phyloP scores from a whole-genome alignment of 2,888 invertebrate species.

The Sminthurides aquaticus region DNA sequence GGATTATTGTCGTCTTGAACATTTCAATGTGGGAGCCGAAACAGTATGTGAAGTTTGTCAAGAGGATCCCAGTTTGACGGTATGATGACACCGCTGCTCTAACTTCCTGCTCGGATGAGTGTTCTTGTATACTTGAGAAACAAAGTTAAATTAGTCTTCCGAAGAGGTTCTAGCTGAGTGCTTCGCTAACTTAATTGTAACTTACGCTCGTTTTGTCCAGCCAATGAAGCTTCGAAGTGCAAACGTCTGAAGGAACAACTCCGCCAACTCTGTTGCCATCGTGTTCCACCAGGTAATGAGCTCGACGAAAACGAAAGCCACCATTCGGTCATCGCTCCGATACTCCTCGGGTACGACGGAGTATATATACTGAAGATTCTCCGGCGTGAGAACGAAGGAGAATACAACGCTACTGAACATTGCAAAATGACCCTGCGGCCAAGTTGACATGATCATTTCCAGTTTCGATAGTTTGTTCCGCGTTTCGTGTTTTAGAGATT shows the following conservation, averaged over 20 bases:
- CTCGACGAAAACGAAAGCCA: neutral
- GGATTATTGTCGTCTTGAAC: constrained; percentile 1
- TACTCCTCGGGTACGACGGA: neutral
- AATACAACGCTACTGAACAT: constrained; percentile 1
- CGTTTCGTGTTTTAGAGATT: neutral
- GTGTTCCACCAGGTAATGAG: neutral
- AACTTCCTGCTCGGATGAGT: neutral
- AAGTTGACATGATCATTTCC: constrained; percentile 7
- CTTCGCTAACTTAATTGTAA: too few species aligned
- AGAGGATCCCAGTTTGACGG: neutral
- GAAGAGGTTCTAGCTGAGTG: too few species aligned
- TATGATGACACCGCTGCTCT: neutral
- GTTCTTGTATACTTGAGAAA: neutral
- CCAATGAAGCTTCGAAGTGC: constrained; percentile 8
- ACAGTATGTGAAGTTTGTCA: neutral
- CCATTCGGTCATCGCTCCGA: neutral
- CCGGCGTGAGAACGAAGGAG: constrained; percentile 4
- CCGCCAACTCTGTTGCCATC: neutral
- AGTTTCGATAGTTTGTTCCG: neutral
- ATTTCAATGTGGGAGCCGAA: constrained; percentile 7
- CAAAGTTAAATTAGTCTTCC: neutral
- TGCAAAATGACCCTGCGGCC: constrained; percentile 4
- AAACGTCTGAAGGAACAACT: constrained; percentile 2
- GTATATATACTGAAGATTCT: constrained; percentile 1
- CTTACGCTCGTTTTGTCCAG: constrained; percentile 5